Evolutionary conservation across 2,797 vertebrate species (phyloP).

Genomic region (Odontamblyopus rebecca): DNA sequence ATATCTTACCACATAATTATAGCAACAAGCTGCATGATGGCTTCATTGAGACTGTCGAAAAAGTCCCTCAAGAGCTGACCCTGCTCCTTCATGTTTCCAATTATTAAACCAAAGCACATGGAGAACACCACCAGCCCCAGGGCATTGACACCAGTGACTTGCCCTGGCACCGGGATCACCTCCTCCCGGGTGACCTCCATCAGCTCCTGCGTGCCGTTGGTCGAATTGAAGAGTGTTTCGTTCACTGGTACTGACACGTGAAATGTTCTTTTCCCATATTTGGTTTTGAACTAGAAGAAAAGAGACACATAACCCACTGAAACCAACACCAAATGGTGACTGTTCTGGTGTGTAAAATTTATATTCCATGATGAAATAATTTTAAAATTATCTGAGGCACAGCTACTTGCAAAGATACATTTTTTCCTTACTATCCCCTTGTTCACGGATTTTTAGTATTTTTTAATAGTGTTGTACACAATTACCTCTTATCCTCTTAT

Average conservation of each 20-base stretch:
- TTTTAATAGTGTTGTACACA: background rate
- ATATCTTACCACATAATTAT: slow-evolving; percentile 83
- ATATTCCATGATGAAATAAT: background rate
- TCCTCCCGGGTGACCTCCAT: slow-evolving; percentile 75
- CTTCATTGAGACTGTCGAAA: slow-evolving; percentile 85
- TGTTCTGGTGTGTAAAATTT: background rate
- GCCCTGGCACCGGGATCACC: slow-evolving; percentile 85
- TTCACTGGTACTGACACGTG: slow-evolving; percentile 77
- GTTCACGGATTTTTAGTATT: background rate
- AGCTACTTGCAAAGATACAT: background rate
- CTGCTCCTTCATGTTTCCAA: slow-evolving; percentile 81
- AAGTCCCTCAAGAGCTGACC: slow-evolving; percentile 80
- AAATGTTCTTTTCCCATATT: slow-evolving; percentile 84
- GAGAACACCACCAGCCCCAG: slow-evolving; percentile 85
- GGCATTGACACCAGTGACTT: slow-evolving; percentile 91
- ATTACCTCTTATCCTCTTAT: background rate
- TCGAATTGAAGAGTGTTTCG: slow-evolving; percentile 60
- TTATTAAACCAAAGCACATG: slow-evolving; percentile 83
- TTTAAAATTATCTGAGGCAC: background rate
- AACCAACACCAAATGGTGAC: background rate
- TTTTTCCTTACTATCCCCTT: background rate
- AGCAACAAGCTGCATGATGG: slow-evolving; percentile 83
- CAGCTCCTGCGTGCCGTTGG: slow-evolving; percentile 59
- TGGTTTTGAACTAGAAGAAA: slow-evolving; percentile 69
- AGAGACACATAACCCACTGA: background rate